Percentiles rank a stretch among this genome's conserved stretches.
Conservation (phyloP, 2,888 invertebrate genomes). For the Aleiodes leptofemur region DNA sequence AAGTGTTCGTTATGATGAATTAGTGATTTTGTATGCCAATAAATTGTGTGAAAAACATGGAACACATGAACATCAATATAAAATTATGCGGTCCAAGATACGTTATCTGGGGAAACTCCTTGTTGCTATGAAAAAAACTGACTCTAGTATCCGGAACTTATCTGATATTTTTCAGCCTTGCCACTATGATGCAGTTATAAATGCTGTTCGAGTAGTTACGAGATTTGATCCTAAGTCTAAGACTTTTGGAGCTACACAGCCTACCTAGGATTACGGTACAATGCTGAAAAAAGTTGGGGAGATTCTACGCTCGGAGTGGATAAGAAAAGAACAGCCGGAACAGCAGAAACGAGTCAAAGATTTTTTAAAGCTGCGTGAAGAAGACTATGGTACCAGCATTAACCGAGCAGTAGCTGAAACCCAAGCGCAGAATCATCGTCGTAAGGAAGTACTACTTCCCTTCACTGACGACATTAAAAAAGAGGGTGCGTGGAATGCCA, state of each 20-base stretch:
- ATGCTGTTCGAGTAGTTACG: slow-evolving; percentile 36
- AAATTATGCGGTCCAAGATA: slow-evolving; percentile 54
- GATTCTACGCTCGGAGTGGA: slow-evolving; percentile 44
- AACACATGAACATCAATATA: slow-evolving; percentile 43
- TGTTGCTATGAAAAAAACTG: slow-evolving; percentile 8
- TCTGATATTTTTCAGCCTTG: slow-evolving; percentile 44
- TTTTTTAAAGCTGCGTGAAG: slow-evolving; percentile 46
- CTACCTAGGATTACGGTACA: slow-evolving; percentile 52
- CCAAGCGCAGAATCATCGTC: slow-evolving; percentile 31
- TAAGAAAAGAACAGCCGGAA: slow-evolving; percentile 47
- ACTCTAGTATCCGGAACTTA: slow-evolving; percentile 19
- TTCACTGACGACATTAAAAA: slow-evolving; percentile 45
- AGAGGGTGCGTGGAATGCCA: too few species aligned
- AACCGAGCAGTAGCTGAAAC: slow-evolving; percentile 48
- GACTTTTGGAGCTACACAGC: slow-evolving; percentile 37
- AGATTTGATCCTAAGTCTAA: slow-evolving; percentile 30
- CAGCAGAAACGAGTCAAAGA: slow-evolving; percentile 47
- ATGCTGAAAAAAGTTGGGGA: slow-evolving; percentile 48
- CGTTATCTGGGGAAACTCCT: slow-evolving; percentile 52
- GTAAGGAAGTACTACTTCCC: slow-evolving; percentile 50
- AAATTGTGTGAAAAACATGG: slow-evolving; percentile 53
- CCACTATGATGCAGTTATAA: slow-evolving; percentile 40
- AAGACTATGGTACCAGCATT: slow-evolving; percentile 44
- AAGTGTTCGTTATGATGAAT: slow-evolving; percentile 52
- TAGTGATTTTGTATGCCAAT: slow-evolving; percentile 53